Percentiles rank a stretch among this genome's conserved stretches.
phyloP scores from a whole-genome alignment of 2,113 vertebrate genomes.

The Entomyzon cyanotis region DNA sequence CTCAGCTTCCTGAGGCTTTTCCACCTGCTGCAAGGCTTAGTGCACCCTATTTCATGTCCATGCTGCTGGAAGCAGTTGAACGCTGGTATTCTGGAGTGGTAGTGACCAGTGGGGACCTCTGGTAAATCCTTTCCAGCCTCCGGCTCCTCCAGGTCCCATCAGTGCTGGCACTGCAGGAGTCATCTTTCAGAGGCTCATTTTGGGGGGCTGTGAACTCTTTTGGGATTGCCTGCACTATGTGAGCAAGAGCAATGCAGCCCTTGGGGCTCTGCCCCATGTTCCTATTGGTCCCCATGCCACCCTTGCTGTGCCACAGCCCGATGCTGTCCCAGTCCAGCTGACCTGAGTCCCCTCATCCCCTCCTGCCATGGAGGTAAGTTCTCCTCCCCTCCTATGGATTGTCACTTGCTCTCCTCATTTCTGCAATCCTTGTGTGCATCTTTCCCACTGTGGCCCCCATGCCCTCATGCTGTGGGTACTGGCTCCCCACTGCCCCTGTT shows the following conservation, averaged over 20 bases:
- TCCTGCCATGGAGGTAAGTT: too few relatives aligned
- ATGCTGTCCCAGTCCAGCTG: neutral
- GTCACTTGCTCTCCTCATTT: neutral
- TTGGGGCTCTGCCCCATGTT: neutral
- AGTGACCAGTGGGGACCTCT: neutral
- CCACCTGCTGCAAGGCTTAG: neutral
- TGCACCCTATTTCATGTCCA: neutral
- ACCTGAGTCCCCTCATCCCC: neutral
- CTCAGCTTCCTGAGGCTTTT: neutral
- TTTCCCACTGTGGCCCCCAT: neutral
- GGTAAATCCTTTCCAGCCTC: neutral
- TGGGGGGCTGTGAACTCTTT: neutral
- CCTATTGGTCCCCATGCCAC: fast-evolving
- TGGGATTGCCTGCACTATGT: neutral
- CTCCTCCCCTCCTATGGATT: too few relatives aligned
- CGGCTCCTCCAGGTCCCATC: neutral
- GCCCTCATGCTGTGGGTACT: fast-evolving
- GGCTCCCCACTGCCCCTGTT: neutral
- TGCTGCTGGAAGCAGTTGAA: neutral
- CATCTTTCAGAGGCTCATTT: neutral
- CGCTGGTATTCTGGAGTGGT: neutral
- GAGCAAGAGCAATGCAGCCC: neutral
- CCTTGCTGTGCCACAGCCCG: fast-evolving
- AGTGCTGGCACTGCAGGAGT: neutral
- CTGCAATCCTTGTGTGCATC: fast-evolving